phyloP scores from a whole-genome alignment of 2,113 vertebrate species.

The Xyliphius kryptos region DNA sequence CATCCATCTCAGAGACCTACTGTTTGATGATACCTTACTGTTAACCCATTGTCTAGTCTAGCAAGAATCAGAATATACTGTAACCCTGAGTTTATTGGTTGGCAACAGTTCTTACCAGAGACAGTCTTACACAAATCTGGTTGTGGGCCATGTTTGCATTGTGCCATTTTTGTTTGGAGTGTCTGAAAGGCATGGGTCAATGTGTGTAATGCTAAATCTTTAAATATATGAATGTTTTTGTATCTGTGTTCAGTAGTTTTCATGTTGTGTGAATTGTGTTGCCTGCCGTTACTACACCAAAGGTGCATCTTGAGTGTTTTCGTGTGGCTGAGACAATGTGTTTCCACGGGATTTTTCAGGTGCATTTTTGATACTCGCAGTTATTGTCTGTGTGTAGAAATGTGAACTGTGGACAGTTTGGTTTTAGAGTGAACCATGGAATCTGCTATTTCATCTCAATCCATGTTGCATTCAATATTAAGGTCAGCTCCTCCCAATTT shows the following conservation, averaged over 20 bases:
- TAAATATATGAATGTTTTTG: constrained; percentile 9
- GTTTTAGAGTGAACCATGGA: neutral
- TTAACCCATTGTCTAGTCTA: too few species aligned
- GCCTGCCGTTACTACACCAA: constrained; percentile 8
- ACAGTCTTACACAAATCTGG: too few species aligned
- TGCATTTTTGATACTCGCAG: neutral
- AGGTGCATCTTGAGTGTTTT: constrained; percentile 25
- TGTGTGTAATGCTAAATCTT: constrained; percentile 2
- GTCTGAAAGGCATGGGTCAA: constrained; percentile 10
- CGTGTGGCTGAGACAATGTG: neutral
- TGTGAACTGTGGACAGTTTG: neutral
- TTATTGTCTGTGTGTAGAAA: neutral
- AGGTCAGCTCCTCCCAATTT: neutral
- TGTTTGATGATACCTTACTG: too few species aligned
- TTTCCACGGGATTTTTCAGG: neutral
- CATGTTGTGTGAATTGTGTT: constrained; percentile 20
- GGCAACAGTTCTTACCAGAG: too few species aligned
- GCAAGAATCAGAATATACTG: too few species aligned
- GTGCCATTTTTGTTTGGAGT: constrained; percentile 13
- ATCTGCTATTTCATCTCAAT: neutral
- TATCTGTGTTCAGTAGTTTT: constrained; percentile 4
- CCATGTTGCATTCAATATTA: neutral
- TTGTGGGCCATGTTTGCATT: constrained; percentile 42
- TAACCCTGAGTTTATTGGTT: too few species aligned
- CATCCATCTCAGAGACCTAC: too few species aligned